Percentiles rank a stretch among this genome's conserved stretches.
These are phyloP conservation scores for Melanostigma gelatinosum DNA, from an alignment of 2,113 vertebrate species.

Conservation along the genomic window DNA sequence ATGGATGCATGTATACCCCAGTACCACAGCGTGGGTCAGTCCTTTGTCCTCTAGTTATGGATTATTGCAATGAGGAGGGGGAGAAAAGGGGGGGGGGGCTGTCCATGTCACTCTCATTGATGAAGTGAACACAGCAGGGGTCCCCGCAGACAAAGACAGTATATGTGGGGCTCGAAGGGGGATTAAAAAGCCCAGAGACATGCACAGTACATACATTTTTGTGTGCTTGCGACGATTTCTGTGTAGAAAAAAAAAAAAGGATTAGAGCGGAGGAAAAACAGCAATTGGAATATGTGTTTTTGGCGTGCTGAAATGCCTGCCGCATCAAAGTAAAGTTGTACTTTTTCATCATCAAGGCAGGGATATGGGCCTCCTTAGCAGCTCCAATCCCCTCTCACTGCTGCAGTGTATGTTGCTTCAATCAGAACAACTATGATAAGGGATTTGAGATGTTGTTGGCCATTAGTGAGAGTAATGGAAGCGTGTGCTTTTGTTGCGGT, in stretches of 20 bases:
- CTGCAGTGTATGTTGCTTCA: constrained; percentile 6
- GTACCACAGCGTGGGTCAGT: constrained; percentile 59
- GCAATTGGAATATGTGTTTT: neutral
- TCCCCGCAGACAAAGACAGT: constrained; percentile 47
- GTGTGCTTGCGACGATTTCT: neutral
- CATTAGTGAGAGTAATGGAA: constrained; percentile 14
- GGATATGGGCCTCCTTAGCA: neutral
- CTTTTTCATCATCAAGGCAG: constrained; percentile 26
- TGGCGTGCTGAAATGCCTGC: neutral
- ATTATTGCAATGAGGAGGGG: constrained; percentile 59
- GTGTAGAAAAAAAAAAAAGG: constrained; percentile 5
- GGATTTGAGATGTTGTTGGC: constrained; percentile 17
- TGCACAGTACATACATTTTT: constrained; percentile 21
- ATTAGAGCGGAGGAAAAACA: neutral
- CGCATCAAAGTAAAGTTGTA: constrained; percentile 4
- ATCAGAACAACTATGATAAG: constrained; percentile 28
- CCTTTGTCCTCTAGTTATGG: constrained; percentile 78
- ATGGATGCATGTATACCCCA: constrained; percentile 33
- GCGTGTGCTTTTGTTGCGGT: neutral
- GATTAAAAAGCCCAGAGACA: constrained; percentile 30
- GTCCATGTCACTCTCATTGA: constrained; percentile 63
- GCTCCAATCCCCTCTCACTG: constrained; percentile 6
- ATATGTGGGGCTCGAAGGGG: constrained; percentile 20
- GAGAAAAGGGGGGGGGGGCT: neutral
- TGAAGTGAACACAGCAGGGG: constrained; percentile 65